Evolutionary conservation across 2,113 vertebrate genomes (phyloP), one percentile per base, ranked within the genome.

Genomic region (Oreotragus oreotragus): DNA sequence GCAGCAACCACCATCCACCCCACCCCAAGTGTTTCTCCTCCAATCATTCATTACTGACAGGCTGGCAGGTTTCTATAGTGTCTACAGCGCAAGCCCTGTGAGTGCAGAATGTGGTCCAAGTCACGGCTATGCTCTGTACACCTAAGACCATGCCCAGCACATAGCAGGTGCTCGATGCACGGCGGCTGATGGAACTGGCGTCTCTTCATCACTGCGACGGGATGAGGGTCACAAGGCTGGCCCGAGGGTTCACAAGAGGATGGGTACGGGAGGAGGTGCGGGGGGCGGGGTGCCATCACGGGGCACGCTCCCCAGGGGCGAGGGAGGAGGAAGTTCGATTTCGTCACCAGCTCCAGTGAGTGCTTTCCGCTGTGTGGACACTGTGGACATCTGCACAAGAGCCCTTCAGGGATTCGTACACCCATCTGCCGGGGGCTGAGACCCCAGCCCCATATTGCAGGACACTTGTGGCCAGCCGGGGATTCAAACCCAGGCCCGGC

Each of bases 1-100:
- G 8, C 11, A 19, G 30, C 9, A n/a, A 7, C 8, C 2, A 12
- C 84, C 45, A 51, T 45, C 33, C 28, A 23, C 76, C 43, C 15
- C 2, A 25, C 7, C 45, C 80, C 9, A 2, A 2, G 43, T 12
- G 15, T 45, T 33, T 10, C 19, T 16, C 16, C 66, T 77, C 30
- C 11, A 1, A 45, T 30, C 64, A 33, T 16, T 39, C 28, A 2
- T 36, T 27, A 14, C 66, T 84, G 64, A 55, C 8, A 4, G 9
- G 4, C 1, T 1, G 23, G 3, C 30, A 47, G 23, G 45, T 15
- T 23, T 39, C 49, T 2, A 2, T 0, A 8, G 47, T 3, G n/a
- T 39, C 55, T 19, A 28, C 17, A 27, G 17, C 0, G 0, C 43
- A 21, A 23, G 66, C 17, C 25, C 57, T 5, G 0, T 21, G 55